Evolutionary conservation across 2,797 vertebrate species (phyloP).

Genomic region (Meriones psammophilus): DNA sequence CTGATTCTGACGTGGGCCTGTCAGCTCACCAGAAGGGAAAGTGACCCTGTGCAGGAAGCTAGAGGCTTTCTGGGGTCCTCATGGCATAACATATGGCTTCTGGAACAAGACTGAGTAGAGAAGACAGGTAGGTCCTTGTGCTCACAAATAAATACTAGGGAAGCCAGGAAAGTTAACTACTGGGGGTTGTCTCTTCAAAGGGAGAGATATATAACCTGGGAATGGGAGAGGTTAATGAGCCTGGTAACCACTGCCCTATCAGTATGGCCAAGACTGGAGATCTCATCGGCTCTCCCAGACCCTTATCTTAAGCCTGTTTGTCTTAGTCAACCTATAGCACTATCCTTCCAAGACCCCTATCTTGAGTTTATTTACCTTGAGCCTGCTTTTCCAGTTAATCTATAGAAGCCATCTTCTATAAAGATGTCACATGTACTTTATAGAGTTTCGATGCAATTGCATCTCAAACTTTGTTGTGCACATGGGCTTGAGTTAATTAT

Average conservation of each 20-base stretch:
- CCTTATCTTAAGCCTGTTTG: neutral
- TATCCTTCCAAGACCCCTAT: neutral
- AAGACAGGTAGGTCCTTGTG: too few relatives aligned
- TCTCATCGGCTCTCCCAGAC: neutral
- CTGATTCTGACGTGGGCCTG: too few relatives aligned
- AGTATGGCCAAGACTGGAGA: neutral
- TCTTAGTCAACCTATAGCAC: neutral
- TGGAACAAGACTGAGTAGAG: neutral
- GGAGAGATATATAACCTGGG: neutral
- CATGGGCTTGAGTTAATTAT: neutral
- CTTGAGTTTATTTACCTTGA: neutral
- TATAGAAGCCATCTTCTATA: neutral
- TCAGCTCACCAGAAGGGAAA: neutral
- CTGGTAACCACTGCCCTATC: neutral
- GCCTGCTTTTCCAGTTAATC: neutral
- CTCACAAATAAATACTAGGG: neutral
- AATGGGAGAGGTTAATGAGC: neutral
- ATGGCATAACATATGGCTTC: neutral
- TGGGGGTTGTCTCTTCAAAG: neutral
- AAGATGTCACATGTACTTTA: neutral
- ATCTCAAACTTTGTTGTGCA: neutral
- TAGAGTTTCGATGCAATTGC: neutral
- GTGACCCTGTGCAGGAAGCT: neutral
- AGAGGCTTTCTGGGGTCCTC: neutral
- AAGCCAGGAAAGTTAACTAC: neutral